Base-by-base conservation (phyloP, 2,797 vertebrate genomes). In the Petrocephalus schoutedeni region DNA sequence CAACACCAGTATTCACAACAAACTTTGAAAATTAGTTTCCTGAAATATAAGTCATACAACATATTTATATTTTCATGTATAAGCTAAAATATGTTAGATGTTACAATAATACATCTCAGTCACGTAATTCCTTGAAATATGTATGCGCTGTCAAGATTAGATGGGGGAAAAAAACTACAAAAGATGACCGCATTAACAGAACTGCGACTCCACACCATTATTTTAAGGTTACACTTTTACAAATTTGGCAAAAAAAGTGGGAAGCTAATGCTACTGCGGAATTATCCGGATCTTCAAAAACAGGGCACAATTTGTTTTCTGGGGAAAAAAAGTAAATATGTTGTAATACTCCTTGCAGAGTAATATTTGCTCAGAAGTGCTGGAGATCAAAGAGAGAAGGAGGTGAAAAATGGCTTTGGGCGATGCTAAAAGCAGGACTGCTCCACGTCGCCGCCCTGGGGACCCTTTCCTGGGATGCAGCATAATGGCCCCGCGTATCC, bases 241-340 rank as follows among this genome's bases (percentile, higher is more conserved):
- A 54, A 83, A 83, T 83, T 83, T 51, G 80, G 45, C 45, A n/a
- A 83, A 51, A 28, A 54, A 23, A 54, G 45, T 51, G 54, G 28
- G 23, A 86, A 41, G 84, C 21, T 58, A 86, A 86, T 28, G 32
- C 56, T 86, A 36, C 28, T n/a, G 23, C 36, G 23, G 56, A 86
- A 86, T 86, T 86, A 58, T 58, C 56, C 16, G 32, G 53, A 41
- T 59, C 84, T 86, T 86, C 54, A 86, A 58, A 86, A 86, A 86
- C 54, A 58, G 54, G 3, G 80, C 80, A 32, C 54, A 86, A 56
- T 86, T 86, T 86, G 56, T 59, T 57, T 58, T 8, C 84, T 58
- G 53, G 9, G 3, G 1, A 6, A 36, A 57, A 51, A 58, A 9
- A 86, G 84, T 45, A 86, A 86, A 86, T 85, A 85, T 86, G 84